These are phyloP conservation scores for Dermatemys mawii DNA, from an alignment of 2,113 vertebrate genomes.

Conservation along the genomic window DNA sequence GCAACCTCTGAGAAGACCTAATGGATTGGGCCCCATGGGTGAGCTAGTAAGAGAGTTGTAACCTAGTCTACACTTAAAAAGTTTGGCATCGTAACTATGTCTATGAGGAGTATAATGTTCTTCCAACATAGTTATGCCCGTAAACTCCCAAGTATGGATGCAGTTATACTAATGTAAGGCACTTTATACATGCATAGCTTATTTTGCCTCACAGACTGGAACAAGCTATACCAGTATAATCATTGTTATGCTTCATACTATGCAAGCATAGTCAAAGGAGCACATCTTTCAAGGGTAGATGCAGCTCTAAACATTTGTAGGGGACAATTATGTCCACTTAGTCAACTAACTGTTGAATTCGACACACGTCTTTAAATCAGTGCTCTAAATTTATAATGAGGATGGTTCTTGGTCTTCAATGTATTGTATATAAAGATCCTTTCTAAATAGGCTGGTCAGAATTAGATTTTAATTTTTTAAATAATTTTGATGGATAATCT, in stretches of 20 bases:
- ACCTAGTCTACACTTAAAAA: neutral
- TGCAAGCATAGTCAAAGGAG: neutral
- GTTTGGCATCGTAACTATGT: neutral
- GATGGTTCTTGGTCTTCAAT: neutral
- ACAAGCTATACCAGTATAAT: neutral
- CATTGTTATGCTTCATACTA: neutral
- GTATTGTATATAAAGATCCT: neutral
- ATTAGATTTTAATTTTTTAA: neutral
- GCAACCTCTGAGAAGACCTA: neutral
- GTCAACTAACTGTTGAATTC: neutral
- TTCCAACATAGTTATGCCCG: neutral
- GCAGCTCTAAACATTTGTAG: neutral
- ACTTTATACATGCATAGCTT: neutral
- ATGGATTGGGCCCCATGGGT: neutral
- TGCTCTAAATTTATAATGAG: neutral
- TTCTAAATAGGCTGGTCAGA: neutral
- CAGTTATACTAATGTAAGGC: neutral
- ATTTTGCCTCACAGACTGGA: neutral
- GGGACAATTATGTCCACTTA: neutral
- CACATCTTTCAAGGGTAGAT: neutral
- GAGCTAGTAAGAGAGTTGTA: neutral
- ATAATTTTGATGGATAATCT: neutral
- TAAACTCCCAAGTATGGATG: fast-evolving
- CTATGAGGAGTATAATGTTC: neutral
- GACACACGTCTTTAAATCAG: neutral